Conservation (phyloP, 1,140 invertebrate species). For the Zaprionus inermis region DNA sequence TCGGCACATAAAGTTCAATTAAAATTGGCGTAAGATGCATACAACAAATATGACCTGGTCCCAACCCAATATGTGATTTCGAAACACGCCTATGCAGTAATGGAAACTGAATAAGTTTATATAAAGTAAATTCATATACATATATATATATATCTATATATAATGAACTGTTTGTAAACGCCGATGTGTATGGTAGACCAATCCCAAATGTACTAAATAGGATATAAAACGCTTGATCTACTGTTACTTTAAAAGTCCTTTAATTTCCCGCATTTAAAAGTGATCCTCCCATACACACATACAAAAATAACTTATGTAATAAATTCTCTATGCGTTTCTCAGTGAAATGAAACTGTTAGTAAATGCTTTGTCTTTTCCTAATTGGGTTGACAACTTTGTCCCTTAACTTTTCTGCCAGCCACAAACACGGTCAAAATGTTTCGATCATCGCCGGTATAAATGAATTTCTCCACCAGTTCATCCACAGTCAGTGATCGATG, state of each 20-base stretch:
- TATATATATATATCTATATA: conserved; percentile 41
- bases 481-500: conserved; percentile 52
- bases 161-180: conserved; percentile 31
- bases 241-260: conserved; percentile 30
- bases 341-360: conserved; percentile 53
- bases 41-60: conserved; percentile 42
- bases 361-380: conserved; percentile 31
- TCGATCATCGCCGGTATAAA: conserved; percentile 93
- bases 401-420: conserved; percentile 87
- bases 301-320: conserved; percentile 39
- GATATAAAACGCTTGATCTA: conserved; percentile 37
- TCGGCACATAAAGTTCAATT: conserved; percentile 38
- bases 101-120: conserved; percentile 40
- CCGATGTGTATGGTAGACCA: conserved; percentile 33
- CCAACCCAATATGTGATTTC: conserved; percentile 71
- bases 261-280: conserved; percentile 48
- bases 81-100: conserved; percentile 51
- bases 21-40: conserved; percentile 32
- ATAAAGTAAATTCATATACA: conserved; percentile 22
- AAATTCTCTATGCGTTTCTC: conserved; percentile 61
- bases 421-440: conserved; percentile 93
- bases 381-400: conserved; percentile 12
- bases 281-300: conserved; percentile 13
- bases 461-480: conserved; percentile 91
- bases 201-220: conserved; percentile 35